Conservation (phyloP, 2,888 invertebrate genomes). For the Erpobdella octoculata region DNA sequence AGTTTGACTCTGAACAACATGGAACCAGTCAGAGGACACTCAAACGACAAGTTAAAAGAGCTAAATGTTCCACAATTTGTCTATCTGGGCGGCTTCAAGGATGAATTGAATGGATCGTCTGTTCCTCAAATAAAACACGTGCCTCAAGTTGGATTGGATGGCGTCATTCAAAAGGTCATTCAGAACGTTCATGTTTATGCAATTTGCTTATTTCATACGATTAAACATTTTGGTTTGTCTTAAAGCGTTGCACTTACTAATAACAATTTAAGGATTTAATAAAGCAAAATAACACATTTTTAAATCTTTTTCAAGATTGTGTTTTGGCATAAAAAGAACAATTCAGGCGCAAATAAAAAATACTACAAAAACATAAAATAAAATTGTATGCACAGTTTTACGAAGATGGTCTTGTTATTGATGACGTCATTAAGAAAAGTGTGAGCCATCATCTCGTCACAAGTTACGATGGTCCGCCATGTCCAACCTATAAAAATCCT, state of each 20-base stretch:
- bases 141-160: conserved; percentile 61
- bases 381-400: conserved; percentile 39
- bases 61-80: conserved; percentile 73
- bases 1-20: conserved; percentile 54
- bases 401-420: conserved; percentile 50
- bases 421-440: conserved; percentile 50
- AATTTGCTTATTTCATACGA: not conserved
- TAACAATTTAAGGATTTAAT: too few species aligned
- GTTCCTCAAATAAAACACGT: not conserved
- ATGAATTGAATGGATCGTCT: conserved; percentile 45
- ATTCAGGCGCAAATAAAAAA: too few species aligned
- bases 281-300: too few species aligned
- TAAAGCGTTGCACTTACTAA: too few species aligned
- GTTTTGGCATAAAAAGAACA: too few species aligned
- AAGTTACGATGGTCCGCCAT: conserved; percentile 58
- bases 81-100: conserved; percentile 65
- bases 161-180: conserved; percentile 70
- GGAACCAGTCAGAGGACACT: conserved; percentile 31
- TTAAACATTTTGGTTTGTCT: too few species aligned
- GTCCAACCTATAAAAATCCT: conserved; percentile 48
- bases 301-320: too few species aligned
- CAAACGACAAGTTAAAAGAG: conserved; percentile 61
- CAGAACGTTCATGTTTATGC: not conserved
- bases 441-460: conserved; percentile 53
- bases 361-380: not conserved